These are phyloP conservation scores for Buathra laborator DNA, from an alignment of 2,888 invertebrate genomes.

Conservation along the genomic window DNA sequence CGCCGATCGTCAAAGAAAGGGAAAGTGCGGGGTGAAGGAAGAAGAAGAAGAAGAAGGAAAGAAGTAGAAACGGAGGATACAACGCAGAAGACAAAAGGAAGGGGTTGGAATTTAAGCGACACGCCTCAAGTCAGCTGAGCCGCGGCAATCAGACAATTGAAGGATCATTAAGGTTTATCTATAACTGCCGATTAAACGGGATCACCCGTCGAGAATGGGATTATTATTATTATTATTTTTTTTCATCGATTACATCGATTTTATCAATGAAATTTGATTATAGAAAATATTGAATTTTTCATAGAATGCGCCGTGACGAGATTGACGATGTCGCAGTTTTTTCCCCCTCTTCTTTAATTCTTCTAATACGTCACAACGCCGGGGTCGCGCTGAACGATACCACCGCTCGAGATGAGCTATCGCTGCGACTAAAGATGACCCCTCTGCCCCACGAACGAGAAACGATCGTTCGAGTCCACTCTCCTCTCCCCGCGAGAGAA, in stretches of 20 bases:
- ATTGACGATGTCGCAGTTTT: constrained; percentile 14
- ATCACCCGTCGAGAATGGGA: not conserved
- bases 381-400: constrained; percentile 75
- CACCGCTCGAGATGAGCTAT: constrained; percentile 73
- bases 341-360: not conserved
- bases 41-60: constrained; percentile 9
- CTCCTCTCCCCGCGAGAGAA: constrained; percentile 7
- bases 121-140: not conserved
- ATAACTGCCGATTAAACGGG: not conserved
- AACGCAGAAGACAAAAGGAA: constrained; percentile 22
- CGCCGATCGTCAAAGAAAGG: not conserved
- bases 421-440: constrained; percentile 74
- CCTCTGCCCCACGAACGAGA: constrained; percentile 54
- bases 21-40: not conserved
- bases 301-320: not conserved
- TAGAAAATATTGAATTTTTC: not conserved
- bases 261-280: not conserved
- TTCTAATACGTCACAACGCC: constrained; percentile 67
- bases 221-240: not conserved
- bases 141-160: not conserved
- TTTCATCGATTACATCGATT: not conserved
- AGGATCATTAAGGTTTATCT: constrained; percentile 24
- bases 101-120: constrained; percentile 24
- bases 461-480: constrained; percentile 1
- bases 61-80: constrained; percentile 2